Base-by-base conservation (phyloP, 2,888 invertebrate genomes). In the Phalangium opilio region DNA sequence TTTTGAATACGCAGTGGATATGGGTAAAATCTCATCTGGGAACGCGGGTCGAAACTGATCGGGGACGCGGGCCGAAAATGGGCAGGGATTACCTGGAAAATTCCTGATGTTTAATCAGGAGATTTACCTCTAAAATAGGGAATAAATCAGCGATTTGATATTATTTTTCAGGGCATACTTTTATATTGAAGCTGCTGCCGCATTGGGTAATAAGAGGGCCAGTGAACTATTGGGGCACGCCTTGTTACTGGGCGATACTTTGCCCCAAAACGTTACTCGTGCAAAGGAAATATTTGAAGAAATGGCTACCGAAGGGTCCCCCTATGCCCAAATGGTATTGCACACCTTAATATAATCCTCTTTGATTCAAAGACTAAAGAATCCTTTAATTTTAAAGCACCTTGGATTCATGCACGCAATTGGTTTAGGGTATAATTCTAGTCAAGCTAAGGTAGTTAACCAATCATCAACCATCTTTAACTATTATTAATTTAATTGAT, bases 311-410 rank as follows among this genome's bases (percentile, higher is more conserved):
- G 70, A 73, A 33, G 95, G 95, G 0, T 73, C 83, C 45, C 78
- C 87, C 1, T 83, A 84, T 60, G 93, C 87, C 11, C 91, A 95
- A 67, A 81, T 89, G 74, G 89, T 82, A 66, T n/a, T n/a, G n/a
- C n/a, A n/a, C n/a, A n/a, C n/a, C n/a, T n/a, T n/a, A n/a, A n/a
- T n/a, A n/a, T n/a, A n/a, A n/a, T n/a, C n/a, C n/a, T n/a, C n/a
- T n/a, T n/a, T n/a, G n/a, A n/a, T n/a, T n/a, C n/a, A n/a, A n/a
- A n/a, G n/a, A n/a, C n/a, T n/a, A n/a, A n/a, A n/a, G n/a, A n/a
- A 14, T 44, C 17, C 4, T 41, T 36, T 41, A 21, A n/a, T 39
- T 33, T 50, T 39, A 17, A n/a, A 50, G 52, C 50, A 50, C 43
- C 46, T 57, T 20, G 58, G 58, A 34, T 49, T 58, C 38, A 51